Evolutionary conservation across 2,113 vertebrate genomes (phyloP), one percentile per base, ranked within the genome.

Genomic region (Brachyhypopomus occidentalis): DNA sequence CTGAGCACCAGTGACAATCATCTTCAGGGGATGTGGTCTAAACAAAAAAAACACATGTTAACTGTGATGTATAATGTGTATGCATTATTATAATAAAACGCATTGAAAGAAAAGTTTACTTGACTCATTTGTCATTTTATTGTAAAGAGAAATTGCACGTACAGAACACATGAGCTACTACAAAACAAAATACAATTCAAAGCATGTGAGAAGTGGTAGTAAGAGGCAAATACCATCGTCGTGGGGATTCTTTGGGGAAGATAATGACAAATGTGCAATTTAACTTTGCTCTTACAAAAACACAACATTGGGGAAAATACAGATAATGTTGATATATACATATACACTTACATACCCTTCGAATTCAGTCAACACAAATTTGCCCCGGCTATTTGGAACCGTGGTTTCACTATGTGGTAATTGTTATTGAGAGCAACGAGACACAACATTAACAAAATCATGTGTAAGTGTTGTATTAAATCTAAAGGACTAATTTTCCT

Each of bases 121-220:
- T 30, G 30, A 30, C 30, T 3, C 30, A 2, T 30, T 30, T 30
- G 23, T 83, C 48, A 69, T 90, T 91, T 90, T 91, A 91, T 91
- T 92, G 84, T 80, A 90, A 89, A 88, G 75, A 77, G 81, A 84
- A 86, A 85, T 88, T 83, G 27, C 72, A 86, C 80, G 87, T 85
- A 88, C 63, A 83, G 41, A 74, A 84, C 71, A 82, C 74, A 66
- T 45, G 64, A 80, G 62, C 82, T 83, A 87, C 75, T 73, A 71
- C 55, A 82, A 80, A 86, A 84, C 79, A 79, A 75, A 77, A 87
- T 72, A 69, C 70, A 82, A 77, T 73, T 77, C 36, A 75, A 25
- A 81, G 78, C 4, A 77, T 72, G 72, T 70, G 72, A 56, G 77
- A 84, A 17, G 52, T 83, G 66, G 41, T 80, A 77, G 70, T 72